These are phyloP conservation scores for Percopsis omiscomaycus DNA, from an alignment of 2,797 vertebrate genomes.

Conservation along the genomic window DNA sequence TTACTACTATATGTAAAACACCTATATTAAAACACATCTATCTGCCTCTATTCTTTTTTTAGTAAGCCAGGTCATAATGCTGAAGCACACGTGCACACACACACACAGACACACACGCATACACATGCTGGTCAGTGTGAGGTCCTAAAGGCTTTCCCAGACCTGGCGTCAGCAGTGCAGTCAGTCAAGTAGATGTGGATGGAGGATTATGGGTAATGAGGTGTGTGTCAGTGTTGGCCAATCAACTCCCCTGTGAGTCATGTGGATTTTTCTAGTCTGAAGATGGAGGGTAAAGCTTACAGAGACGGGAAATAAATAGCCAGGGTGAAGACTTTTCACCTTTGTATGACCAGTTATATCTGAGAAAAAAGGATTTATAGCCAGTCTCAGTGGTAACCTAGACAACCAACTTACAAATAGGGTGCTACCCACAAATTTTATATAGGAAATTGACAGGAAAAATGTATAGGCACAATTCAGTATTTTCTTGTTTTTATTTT, in stretches of 20 bases:
- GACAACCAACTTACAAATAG: no score
- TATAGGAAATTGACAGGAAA: no score
- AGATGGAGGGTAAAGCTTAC: constrained; percentile 28
- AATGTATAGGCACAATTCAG: no score
- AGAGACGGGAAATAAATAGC: constrained; percentile 24
- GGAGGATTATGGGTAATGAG: constrained; percentile 58
- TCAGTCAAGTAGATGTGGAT: constrained; percentile 43
- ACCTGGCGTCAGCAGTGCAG: constrained; percentile 40
- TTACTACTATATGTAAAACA: no score
- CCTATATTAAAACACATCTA: no score
- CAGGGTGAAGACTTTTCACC: constrained; percentile 5
- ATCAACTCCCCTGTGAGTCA: constrained; percentile 47
- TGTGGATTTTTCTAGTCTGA: constrained; percentile 37
- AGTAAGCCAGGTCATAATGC: not conserved
- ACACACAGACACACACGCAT: constrained; percentile 12
- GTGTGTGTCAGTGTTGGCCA: constrained; percentile 52
- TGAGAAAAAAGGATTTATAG: not conserved
- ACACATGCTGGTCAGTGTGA: constrained; percentile 17
- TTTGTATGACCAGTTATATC: not conserved
- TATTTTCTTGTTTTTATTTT: no score
- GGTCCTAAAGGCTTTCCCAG: constrained; percentile 17
- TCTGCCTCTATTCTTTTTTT: no score
- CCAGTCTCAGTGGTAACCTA: no score
- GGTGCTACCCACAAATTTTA: no score
- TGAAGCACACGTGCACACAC: not conserved